Percentiles rank a stretch among this genome's conserved stretches.
Conservation (phyloP, 2,797 vertebrate genomes). For the Ctenopoma multispine region DNA sequence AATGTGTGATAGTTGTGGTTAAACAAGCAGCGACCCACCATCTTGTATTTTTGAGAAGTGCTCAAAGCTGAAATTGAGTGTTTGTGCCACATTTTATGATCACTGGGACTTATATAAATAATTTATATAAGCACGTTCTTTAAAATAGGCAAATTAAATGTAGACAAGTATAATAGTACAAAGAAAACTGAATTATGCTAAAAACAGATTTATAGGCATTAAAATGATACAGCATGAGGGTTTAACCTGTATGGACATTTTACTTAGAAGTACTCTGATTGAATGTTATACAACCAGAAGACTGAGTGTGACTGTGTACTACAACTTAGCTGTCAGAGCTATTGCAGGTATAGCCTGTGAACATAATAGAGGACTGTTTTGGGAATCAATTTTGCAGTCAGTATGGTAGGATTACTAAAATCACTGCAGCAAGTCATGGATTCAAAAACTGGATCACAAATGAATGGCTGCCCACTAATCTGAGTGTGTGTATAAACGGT, state of each 20-base stretch:
- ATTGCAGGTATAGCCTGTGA: slow-evolving; percentile 31
- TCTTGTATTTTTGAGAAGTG: neutral
- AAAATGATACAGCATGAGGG: neutral
- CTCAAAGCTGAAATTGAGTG: neutral
- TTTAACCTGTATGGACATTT: no score
- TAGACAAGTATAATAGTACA: neutral
- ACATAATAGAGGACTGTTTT: slow-evolving; percentile 43
- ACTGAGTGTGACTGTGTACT: no score
- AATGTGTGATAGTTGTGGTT: slow-evolving; percentile 23
- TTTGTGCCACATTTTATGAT: neutral
- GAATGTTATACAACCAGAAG: neutral
- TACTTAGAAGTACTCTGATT: neutral
- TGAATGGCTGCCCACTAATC: slow-evolving; percentile 48
- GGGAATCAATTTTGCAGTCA: slow-evolving; percentile 50
- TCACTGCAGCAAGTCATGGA: slow-evolving; percentile 39
- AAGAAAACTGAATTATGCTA: no score
- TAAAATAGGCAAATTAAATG: neutral
- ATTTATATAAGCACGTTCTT: neutral
- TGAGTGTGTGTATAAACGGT: slow-evolving; percentile 20
- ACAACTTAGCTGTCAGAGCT: neutral
- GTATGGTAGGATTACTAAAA: slow-evolving; percentile 40
- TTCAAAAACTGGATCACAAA: slow-evolving; percentile 55
- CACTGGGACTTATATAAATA: neutral
- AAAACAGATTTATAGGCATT: no score
- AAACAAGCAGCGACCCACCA: slow-evolving; percentile 4